These are phyloP conservation scores for Zaprionus inermis DNA, from an alignment of 1,140 invertebrate genomes.

Conservation along the genomic window DNA sequence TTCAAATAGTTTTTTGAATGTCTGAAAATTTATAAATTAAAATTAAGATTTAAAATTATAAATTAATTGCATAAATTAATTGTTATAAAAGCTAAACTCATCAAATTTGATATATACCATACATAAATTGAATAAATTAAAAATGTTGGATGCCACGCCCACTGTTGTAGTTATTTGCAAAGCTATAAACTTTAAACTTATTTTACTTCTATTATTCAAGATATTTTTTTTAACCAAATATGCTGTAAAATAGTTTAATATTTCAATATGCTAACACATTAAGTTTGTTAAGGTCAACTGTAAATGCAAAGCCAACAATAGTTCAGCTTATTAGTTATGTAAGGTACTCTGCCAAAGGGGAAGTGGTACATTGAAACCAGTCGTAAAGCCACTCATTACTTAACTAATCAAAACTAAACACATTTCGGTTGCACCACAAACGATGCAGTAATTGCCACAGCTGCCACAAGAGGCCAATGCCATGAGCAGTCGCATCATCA, in stretches of 20 bases:
- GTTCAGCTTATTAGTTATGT: background rate
- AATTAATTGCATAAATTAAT: no score
- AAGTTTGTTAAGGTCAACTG: background rate
- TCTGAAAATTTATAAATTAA: background rate
- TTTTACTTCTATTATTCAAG: no score
- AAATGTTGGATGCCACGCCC: no score
- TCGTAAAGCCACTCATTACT: conserved; percentile 45
- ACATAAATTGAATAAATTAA: no score
- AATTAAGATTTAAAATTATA: background rate
- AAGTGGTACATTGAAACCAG: background rate
- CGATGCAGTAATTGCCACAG: conserved; percentile 64
- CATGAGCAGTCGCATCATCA: conserved; percentile 5
- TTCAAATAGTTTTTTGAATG: background rate
- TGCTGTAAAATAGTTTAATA: no score
- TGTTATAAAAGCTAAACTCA: no score
- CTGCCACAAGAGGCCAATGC: conserved; percentile 19
- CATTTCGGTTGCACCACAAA: conserved; percentile 59
- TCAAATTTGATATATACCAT: no score
- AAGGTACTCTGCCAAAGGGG: background rate
- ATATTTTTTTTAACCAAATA: no score
- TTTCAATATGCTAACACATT: no score
- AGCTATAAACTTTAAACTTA: no score
- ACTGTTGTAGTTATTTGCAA: no score
- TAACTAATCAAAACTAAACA: conserved; percentile 66
- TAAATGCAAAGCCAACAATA: background rate